Base-by-base conservation (phyloP, 2,113 vertebrate species). In the Zootoca vivipara region DNA sequence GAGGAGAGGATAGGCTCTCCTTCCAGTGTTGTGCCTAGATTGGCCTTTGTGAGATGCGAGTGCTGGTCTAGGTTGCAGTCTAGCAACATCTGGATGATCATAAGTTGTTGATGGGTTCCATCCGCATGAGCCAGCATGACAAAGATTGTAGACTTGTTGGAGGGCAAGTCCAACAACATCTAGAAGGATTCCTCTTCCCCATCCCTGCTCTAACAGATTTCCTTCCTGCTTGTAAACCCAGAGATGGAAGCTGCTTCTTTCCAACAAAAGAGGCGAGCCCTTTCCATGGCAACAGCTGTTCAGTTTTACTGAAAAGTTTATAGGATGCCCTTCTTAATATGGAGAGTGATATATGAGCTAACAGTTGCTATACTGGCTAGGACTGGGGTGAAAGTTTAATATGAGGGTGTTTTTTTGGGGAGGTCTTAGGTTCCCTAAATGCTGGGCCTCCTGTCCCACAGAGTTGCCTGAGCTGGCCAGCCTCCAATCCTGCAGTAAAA, bases 381-480 rank as follows among this genome's bases (percentile, higher is more conserved):
- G 82, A 82, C 18, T 62, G 22, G 30, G 40, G 69, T 62, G 40
- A 58, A 73, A 2, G 2, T 12, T 0, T 65, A 52, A 10, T 26
- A n/a, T 33, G 18, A 40, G 30, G 10, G 18, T n/a, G 22, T 15
- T 9, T 7, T 40, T n/a, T 22, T 52, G 46, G 46, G 46, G 46
- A 52, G 46, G 22, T 79, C 72, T 18, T 78, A 40, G 20, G 3
- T 46, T 65, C 16, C 30, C 33, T 67, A 75, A 65, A 82, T 62
- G 5, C 78, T 58, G 33, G 10, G 26, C 42, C 42, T 58, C 12
- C 3, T 83, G 73, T 92, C 87, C 74, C 85, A 13, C 38, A 6
- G 89, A 67, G 38, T 80, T 83, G 74, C 82, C 40, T 3, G 20
- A 28, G 22, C 85, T 64, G 7, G 70, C 91, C 84, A 73, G 70